phyloP scores from a whole-genome alignment of 2,113 vertebrate species.

The Ranitomeya variabilis region DNA sequence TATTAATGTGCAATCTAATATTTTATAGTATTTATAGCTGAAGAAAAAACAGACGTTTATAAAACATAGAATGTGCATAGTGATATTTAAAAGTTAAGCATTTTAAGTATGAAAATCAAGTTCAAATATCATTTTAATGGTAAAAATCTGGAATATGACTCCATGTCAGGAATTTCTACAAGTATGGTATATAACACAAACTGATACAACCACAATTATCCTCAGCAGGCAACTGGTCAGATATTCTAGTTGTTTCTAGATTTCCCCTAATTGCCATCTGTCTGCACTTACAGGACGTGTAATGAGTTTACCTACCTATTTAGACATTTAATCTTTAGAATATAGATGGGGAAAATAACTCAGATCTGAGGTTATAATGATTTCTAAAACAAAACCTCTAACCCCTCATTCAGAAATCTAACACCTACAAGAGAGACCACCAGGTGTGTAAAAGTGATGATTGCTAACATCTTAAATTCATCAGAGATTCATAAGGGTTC shows the following conservation, averaged over 20 bases:
- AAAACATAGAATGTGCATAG: background rate
- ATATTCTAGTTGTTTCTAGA: background rate
- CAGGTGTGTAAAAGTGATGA: conserved; percentile 16
- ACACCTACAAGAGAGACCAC: conserved; percentile 9
- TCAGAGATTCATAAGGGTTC: background rate
- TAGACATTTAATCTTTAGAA: conserved; percentile 18
- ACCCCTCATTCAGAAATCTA: conserved; percentile 30
- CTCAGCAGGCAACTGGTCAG: background rate
- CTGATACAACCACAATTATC: background rate
- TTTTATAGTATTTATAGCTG: background rate
- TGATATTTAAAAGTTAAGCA: background rate
- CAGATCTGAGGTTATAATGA: conserved; percentile 29
- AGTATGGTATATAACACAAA: background rate
- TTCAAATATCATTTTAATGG: background rate
- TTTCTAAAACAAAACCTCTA: conserved; percentile 38
- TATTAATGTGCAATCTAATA: background rate
- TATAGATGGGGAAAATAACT: conserved; percentile 17
- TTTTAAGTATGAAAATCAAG: background rate
- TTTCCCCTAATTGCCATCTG: conserved; percentile 38
- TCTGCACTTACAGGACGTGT: conserved; percentile 25
- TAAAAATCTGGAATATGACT: background rate
- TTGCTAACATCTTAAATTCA: background rate
- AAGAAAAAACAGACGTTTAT: background rate
- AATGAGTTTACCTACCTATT: conserved; percentile 51
- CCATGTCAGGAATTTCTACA: background rate